These are phyloP conservation scores for Probosciger aterrimus DNA, from an alignment of 2,113 vertebrate species.

Conservation along the genomic window DNA sequence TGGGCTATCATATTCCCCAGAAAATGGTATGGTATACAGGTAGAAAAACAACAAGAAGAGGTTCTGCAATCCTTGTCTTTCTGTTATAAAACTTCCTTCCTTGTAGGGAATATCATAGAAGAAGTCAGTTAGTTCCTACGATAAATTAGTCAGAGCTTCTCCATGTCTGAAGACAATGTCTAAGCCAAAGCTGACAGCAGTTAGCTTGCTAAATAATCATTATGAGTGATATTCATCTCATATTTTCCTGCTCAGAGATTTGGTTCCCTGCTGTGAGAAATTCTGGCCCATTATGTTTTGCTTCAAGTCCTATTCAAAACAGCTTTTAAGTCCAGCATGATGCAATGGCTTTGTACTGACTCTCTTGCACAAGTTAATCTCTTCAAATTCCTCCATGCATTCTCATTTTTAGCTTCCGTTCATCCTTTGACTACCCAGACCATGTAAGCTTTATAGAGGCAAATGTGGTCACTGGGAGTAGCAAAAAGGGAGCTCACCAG, in stretches of 20 bases:
- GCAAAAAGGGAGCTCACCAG: neutral
- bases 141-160: neutral
- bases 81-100: neutral
- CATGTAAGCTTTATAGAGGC: neutral
- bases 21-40: neutral
- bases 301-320: neutral
- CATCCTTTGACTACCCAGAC: neutral
- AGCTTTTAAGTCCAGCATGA: neutral
- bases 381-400: neutral
- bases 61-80: neutral
- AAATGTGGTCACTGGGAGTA: neutral
- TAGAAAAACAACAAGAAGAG: neutral
- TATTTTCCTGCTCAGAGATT: neutral
- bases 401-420: slow-evolving; percentile 15
- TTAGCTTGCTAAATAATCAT: neutral
- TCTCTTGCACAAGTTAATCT: neutral
- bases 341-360: neutral
- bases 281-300: neutral
- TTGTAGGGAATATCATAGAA: neutral
- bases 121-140: neutral
- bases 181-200: neutral
- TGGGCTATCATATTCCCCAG: neutral
- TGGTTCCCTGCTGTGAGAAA: neutral
- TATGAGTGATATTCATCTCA: neutral
- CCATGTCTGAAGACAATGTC: neutral